Percentiles rank a stretch among this genome's conserved stretches.
phyloP scores from a whole-genome alignment of 35 echinoderm and acorn worm genomes.

The Holothuria glaberrima region DNA sequence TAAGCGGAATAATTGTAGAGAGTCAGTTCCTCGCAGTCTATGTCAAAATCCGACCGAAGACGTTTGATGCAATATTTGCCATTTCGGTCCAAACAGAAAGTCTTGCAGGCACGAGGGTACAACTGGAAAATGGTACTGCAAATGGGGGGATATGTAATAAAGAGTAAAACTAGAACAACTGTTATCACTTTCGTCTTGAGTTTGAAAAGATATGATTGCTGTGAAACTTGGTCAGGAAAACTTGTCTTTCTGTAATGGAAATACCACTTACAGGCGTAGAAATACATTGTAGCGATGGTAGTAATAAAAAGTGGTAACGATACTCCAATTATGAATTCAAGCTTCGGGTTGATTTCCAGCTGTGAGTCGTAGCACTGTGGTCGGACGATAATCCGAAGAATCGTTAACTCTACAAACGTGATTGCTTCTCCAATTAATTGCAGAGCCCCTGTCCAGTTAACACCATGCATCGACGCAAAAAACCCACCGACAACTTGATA shows the following conservation, averaged over 20 bases:
- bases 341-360: too few species aligned
- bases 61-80: background rate
- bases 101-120: too few species aligned
- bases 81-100: background rate
- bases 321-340: too few species aligned
- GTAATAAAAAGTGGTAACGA: background rate
- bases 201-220: background rate
- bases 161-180: background rate
- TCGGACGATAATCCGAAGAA: constrained; percentile 1
- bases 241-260: background rate
- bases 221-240: background rate
- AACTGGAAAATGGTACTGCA: too few species aligned
- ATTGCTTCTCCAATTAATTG: too few species aligned
- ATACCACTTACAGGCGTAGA: background rate
- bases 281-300: background rate
- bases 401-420: too few species aligned
- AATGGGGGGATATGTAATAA: too few species aligned
- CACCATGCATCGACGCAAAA: too few species aligned
- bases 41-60: background rate
- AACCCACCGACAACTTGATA: too few species aligned
- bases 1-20: too few species aligned
- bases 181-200: background rate
- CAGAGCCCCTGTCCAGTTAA: too few species aligned
- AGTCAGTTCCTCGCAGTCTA: background rate
- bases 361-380: constrained; percentile 46